A percentile compares a stretch with the other conserved stretches of the same genome.
These are phyloP conservation scores for Amphiprion clarkii DNA, from an alignment of 2,797 vertebrate genomes.

Conservation along the genomic window DNA sequence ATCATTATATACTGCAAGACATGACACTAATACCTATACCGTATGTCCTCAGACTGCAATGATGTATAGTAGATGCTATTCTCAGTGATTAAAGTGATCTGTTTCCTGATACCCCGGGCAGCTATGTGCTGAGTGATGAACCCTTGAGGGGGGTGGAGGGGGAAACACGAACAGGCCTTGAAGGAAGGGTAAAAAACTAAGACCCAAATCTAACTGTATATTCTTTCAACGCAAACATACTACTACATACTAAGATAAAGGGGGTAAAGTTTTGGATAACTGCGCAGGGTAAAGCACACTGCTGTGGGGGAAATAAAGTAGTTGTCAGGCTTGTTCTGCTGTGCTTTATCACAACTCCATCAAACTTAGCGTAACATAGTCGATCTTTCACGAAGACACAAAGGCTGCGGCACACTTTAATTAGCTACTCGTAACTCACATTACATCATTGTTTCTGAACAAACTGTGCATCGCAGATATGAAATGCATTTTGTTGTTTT, in stretches of 20 bases:
- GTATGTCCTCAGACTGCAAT: conserved; percentile 6
- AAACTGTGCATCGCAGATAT: background rate
- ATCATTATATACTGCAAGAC: conserved; percentile 20
- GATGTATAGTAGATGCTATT: conserved; percentile 33
- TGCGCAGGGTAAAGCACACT: conserved; percentile 15
- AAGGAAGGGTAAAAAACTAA: conserved; percentile 8
- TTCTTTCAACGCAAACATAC: background rate
- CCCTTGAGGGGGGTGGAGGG: conserved; percentile 21
- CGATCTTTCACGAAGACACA: conserved; percentile 29
- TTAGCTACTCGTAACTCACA: conserved; percentile 26
- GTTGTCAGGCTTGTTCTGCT: conserved; percentile 18
- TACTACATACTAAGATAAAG: conserved; percentile 23
- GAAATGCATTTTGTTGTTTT: background rate
- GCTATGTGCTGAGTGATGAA: conserved; percentile 36
- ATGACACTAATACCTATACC: conserved; percentile 16
- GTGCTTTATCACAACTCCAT: conserved; percentile 41
- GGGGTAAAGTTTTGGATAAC: background rate
- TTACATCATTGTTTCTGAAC: conserved; percentile 33
- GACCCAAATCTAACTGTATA: conserved; percentile 13
- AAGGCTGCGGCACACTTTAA: conserved; percentile 35
- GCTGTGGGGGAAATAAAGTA: conserved; percentile 31
- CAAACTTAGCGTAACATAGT: conserved; percentile 27
- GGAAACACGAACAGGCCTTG: conserved; percentile 17
- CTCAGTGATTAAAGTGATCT: conserved; percentile 49
- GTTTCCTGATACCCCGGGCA: conserved; percentile 46